phyloP scores from a whole-genome alignment of 2,113 vertebrate species.

The Labrus mixtus region DNA sequence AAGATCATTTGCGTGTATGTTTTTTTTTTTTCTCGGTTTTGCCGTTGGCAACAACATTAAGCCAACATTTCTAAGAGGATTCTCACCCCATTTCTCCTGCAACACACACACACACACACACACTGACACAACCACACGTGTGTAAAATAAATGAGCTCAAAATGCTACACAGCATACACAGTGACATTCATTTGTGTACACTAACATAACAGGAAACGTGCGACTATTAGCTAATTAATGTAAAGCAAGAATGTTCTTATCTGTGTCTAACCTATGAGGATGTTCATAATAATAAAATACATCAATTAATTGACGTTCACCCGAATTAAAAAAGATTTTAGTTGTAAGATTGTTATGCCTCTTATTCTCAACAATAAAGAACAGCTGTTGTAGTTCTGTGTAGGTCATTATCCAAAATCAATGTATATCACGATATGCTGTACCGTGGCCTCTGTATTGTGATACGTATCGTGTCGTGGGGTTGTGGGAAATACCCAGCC shows the following conservation, averaged over 20 bases:
- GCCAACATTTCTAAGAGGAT: slow-evolving; percentile 71
- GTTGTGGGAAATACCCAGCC: too few relatives aligned
- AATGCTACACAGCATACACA: too few relatives aligned
- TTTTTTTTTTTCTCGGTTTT: slow-evolving; percentile 43
- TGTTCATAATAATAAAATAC: background rate
- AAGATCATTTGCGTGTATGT: slow-evolving; percentile 24
- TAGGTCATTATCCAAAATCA: too few relatives aligned
- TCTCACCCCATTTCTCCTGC: slow-evolving; percentile 19
- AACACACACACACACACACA: slow-evolving; percentile 1
- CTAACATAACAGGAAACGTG: background rate
- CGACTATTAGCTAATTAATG: background rate
- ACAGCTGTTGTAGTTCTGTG: too few relatives aligned
- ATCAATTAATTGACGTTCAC: background rate
- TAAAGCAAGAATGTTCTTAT: background rate
- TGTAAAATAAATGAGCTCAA: slow-evolving; percentile 21
- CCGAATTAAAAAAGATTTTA: too few relatives aligned
- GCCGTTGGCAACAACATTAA: slow-evolving; percentile 51
- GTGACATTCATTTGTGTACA: background rate
- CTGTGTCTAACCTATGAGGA: background rate
- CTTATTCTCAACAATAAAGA: too few relatives aligned
- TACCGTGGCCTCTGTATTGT: too few relatives aligned
- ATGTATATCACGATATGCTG: too few relatives aligned
- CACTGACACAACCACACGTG: background rate
- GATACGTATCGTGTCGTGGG: too few relatives aligned
- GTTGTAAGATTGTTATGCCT: too few relatives aligned